phyloP scores from a whole-genome alignment of 2,113 vertebrate genomes.

The Balaeniceps rex region DNA sequence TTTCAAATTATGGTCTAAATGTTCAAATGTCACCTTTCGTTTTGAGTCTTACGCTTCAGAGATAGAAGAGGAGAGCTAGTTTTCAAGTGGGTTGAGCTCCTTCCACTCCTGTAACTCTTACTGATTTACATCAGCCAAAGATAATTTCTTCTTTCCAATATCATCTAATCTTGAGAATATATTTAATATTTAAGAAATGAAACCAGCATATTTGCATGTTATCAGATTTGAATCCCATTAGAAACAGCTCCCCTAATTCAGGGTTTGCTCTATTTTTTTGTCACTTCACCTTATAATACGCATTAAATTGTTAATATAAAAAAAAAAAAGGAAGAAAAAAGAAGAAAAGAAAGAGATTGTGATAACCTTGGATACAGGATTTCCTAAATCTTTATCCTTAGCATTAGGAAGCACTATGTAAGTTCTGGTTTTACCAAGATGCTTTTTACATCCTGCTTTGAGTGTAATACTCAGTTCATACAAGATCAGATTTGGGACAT shows the following conservation, averaged over 20 bases:
- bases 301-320: conserved; percentile 26
- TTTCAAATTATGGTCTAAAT: not conserved
- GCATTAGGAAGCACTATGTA: not conserved
- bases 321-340: not conserved
- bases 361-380: conserved; percentile 49
- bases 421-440: not conserved
- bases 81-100: conserved; percentile 3
- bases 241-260: conserved; percentile 30
- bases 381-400: not conserved
- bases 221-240: conserved; percentile 61
- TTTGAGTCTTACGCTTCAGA: not conserved
- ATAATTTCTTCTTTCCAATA: conserved; percentile 46
- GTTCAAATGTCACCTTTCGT: conserved; percentile 25
- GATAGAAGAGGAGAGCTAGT: not conserved
- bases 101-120: not conserved
- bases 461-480: not conserved
- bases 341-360: not conserved
- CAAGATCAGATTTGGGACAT: not conserved
- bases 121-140: conserved; percentile 41
- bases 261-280: conserved; percentile 38
- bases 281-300: conserved; percentile 36
- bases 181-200: conserved; percentile 46
- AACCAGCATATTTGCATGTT: conserved; percentile 54
- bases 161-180: conserved; percentile 52
- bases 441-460: not conserved